Evolutionary conservation across 2,113 vertebrate species (phyloP).

Genomic region (Cygnus atratus): DNA sequence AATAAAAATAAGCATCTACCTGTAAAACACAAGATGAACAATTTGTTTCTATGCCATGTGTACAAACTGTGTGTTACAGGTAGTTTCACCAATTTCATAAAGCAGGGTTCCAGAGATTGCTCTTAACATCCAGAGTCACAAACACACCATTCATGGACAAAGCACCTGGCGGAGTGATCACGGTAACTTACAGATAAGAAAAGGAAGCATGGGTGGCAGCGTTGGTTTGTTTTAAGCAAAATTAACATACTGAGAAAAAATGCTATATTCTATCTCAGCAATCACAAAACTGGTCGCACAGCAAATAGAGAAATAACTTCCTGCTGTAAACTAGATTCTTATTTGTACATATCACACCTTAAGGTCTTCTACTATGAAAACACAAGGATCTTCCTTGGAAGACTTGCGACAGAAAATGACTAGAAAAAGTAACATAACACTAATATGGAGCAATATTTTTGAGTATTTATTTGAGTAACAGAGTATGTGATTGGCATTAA

Average conservation of each 20-base stretch:
- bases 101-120: not conserved
- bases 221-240: not conserved
- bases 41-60: not conserved
- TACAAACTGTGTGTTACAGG: not conserved
- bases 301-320: not conserved
- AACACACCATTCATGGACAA: not conserved
- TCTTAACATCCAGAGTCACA: not conserved
- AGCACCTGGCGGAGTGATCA: not conserved
- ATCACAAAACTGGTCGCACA: not conserved
- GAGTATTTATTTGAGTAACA: slow-evolving; percentile 80
- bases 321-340: not conserved
- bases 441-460: slow-evolving; percentile 77
- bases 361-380: slow-evolving; percentile 6
- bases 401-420: not conserved
- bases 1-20: not conserved
- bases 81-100: not conserved
- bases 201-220: not conserved
- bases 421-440: slow-evolving; percentile 63
- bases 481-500: slow-evolving; percentile 87
- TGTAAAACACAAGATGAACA: not conserved
- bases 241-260: slow-evolving; percentile 12
- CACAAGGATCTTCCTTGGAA: slow-evolving; percentile 1
- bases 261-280: not conserved
- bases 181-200: not conserved
- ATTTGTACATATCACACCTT: not conserved